A percentile compares a stretch with the other conserved stretches of the same genome.
These are phyloP conservation scores for Botia almorhae DNA, from an alignment of 2,797 vertebrate species.

Conservation along the genomic window DNA sequence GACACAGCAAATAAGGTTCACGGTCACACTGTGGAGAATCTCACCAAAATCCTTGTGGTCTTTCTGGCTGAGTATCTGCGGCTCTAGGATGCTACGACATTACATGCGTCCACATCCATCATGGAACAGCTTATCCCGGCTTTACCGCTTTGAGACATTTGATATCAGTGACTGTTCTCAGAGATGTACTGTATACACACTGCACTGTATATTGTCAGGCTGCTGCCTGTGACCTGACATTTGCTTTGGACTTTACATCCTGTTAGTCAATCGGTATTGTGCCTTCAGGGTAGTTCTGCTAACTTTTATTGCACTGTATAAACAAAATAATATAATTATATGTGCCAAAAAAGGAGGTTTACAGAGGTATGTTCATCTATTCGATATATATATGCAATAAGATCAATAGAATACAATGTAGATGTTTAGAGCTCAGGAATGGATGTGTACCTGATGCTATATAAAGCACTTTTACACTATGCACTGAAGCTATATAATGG, in stretches of 20 bases:
- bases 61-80: conserved; percentile 87
- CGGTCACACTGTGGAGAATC: conserved; percentile 84
- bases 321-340: conserved; percentile 15
- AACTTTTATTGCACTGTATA: conserved; percentile 29
- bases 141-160: conserved; percentile 21
- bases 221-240: conserved; percentile 17
- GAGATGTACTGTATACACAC: background rate
- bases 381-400: conserved; percentile 29
- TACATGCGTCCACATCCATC: conserved; percentile 13
- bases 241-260: conserved; percentile 14
- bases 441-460: conserved; percentile 31
- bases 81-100: conserved; percentile 64
- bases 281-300: conserved; percentile 39
- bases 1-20: conserved; percentile 88
- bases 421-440: conserved; percentile 35
- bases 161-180: conserved; percentile 17
- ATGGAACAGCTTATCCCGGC: conserved; percentile 7
- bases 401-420: conserved; percentile 42
- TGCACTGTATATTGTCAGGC: conserved; percentile 31
- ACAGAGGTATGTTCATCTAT: conserved; percentile 5
- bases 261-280: conserved; percentile 17
- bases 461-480: conserved; percentile 18
- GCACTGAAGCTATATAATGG: conserved; percentile 23
- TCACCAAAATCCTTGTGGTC: conserved; percentile 85
- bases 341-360: conserved; percentile 46